A percentile compares a stretch with the other conserved stretches of the same genome.
Evolutionary conservation across 2,888 invertebrate species (phyloP).

Genomic region (Drosophila putrida): DNA sequence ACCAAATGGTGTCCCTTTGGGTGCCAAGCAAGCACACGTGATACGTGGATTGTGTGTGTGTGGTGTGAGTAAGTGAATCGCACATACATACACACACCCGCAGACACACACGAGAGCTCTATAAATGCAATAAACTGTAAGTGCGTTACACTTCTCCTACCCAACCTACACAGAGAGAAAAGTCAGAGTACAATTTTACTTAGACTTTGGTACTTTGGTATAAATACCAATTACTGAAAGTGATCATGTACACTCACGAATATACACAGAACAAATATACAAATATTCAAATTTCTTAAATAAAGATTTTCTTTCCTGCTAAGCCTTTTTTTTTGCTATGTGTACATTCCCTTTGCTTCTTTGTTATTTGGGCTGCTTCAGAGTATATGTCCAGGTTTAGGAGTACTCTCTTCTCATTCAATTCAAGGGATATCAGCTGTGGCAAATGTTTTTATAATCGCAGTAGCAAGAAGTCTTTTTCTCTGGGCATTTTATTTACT

Average conservation of each 20-base stretch:
- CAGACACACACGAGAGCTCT: conserved; percentile 30
- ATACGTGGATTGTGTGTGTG: conserved; percentile 30
- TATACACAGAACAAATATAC: no score
- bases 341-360: neutral
- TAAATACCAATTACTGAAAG: no score
- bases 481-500: conserved; percentile 15
- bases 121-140: conserved; percentile 79
- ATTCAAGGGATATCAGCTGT: conserved; percentile 69
- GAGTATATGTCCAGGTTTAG: neutral
- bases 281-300: no score
- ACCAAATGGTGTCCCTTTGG: conserved; percentile 80
- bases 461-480: conserved; percentile 32
- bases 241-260: no score
- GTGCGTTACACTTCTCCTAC: conserved; percentile 57
- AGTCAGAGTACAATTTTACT: no score
- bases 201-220: no score
- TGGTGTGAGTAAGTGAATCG: conserved; percentile 40
- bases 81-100: conserved; percentile 32
- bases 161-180: neutral
- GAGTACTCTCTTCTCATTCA: conserved; percentile 47
- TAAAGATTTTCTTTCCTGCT: no score
- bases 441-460: conserved; percentile 78
- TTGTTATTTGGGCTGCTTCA: conserved; percentile 29
- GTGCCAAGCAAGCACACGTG: conserved; percentile 47
- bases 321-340: no score